Evolutionary conservation across 2,113 vertebrate genomes (phyloP).

Genomic region (Chiloscyllium plagiosum): DNA sequence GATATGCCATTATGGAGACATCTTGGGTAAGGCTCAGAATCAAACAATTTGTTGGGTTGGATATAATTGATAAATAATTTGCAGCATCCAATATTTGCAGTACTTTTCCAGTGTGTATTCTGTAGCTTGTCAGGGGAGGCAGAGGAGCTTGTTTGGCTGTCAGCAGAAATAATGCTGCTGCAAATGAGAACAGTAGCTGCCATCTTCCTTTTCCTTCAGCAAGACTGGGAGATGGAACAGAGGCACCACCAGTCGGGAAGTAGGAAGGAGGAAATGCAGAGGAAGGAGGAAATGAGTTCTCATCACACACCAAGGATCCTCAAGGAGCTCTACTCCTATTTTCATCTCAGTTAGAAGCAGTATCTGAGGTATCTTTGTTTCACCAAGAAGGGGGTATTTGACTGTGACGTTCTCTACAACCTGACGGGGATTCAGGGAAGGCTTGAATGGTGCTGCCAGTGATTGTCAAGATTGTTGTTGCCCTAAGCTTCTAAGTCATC

Average conservation of each 20-base stretch:
- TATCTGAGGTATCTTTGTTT: neutral
- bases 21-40: neutral
- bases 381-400: neutral
- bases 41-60: neutral
- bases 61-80: neutral
- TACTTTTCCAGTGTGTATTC: neutral
- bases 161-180: no score
- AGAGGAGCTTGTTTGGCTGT: no score
- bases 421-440: neutral
- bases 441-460: neutral
- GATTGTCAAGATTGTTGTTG: neutral
- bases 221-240: no score
- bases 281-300: no score
- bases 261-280: no score
- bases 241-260: no score
- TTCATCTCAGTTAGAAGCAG: neutral
- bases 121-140: no score
- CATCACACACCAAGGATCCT: neutral
- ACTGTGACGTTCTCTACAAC: neutral
- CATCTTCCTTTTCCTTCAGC: no score
- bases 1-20: neutral
- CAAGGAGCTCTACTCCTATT: neutral
- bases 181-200: no score
- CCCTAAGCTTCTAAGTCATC: neutral
- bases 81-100: neutral